Conservation (phyloP, 2,113 vertebrate species). For the Petaurus breviceps region DNA sequence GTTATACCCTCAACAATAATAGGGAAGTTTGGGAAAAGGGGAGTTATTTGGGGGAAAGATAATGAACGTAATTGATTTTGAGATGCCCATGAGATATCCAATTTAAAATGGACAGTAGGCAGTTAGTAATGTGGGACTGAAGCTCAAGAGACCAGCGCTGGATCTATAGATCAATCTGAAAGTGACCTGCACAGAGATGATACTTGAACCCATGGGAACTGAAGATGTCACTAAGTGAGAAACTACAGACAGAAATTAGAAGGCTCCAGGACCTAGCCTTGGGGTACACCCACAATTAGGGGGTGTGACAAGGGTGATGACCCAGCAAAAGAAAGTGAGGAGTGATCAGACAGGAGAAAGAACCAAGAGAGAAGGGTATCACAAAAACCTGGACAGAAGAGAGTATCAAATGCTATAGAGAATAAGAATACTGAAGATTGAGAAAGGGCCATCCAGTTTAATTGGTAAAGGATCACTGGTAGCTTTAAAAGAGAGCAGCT, state of each 20-base stretch:
- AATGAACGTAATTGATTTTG: neutral
- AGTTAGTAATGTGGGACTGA: neutral
- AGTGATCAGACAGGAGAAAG: neutral
- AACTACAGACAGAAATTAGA: neutral
- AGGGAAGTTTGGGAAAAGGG: neutral
- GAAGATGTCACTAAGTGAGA: neutral
- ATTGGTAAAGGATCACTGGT: neutral
- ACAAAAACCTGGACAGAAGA: neutral
- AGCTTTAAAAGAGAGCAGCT: neutral
- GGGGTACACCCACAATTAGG: neutral
- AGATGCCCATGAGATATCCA: neutral
- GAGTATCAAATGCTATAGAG: neutral
- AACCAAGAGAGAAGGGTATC: neutral
- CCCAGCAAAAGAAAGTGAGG: neutral
- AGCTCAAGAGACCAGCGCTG: neutral
- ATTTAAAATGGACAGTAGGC: neutral
- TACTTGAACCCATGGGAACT: neutral
- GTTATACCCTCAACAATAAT: neutral
- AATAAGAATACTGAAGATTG: neutral
- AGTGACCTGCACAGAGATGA: neutral
- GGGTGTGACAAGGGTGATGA: too few species aligned
- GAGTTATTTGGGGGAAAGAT: neutral
- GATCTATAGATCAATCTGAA: neutral
- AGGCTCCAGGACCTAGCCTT: neutral
- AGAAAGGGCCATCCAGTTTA: neutral